These are phyloP conservation scores for Mastacembelus armatus DNA, from an alignment of 2,797 vertebrate species.

Conservation along the genomic window DNA sequence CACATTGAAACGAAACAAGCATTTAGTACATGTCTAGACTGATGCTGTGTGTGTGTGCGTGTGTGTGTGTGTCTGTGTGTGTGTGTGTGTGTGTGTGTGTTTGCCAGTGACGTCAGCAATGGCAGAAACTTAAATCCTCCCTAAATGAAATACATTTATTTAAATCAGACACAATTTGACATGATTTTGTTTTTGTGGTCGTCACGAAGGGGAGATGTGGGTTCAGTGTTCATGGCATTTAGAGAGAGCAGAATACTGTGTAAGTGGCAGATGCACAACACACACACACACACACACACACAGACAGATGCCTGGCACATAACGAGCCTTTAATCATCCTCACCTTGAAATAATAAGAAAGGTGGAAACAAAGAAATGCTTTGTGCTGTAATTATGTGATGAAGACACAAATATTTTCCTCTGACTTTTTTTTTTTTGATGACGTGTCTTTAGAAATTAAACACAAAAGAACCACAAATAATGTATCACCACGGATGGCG, in stretches of 20 bases:
- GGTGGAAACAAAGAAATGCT: neutral
- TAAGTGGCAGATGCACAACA: slow-evolving; percentile 33
- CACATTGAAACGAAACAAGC: slow-evolving; percentile 60
- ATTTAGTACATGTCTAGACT: slow-evolving; percentile 66
- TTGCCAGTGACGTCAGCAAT: slow-evolving; percentile 24
- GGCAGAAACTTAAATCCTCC: slow-evolving; percentile 34
- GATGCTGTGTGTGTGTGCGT: slow-evolving; percentile 7
- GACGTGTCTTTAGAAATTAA: no score
- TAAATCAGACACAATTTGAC: slow-evolving; percentile 54
- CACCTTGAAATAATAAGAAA: neutral
- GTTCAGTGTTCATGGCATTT: slow-evolving; percentile 11
- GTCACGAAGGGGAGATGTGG: neutral
- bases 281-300: neutral
- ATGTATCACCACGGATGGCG: no score
- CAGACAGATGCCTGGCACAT: neutral
- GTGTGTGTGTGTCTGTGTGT: no score
- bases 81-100: slow-evolving; percentile 12
- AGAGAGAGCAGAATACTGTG: slow-evolving; percentile 16
- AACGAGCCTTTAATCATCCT: neutral
- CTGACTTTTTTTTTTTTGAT: neutral
- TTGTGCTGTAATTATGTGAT: neutral
- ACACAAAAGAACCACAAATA: no score
- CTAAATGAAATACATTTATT: slow-evolving; percentile 25
- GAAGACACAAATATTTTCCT: slow-evolving; percentile 1
- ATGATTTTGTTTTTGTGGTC: slow-evolving; percentile 5